phyloP scores from a whole-genome alignment of 2,113 vertebrate genomes.

The human (Homo sapiens) region GRCh38 chr3:195743501-195744000 shows the following conservation, averaged over 20 bases:
- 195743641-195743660: background rate
- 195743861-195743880: background rate
- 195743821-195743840: background rate
- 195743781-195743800: background rate
- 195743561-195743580: background rate
- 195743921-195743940: background rate
- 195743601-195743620: background rate
- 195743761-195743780: background rate
- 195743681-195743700: too few species aligned
- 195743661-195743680: background rate
- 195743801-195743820: background rate
- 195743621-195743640: background rate
- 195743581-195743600: background rate
- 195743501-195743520: background rate
- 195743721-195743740: background rate
- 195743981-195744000: background rate
- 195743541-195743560: background rate
- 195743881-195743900: background rate
- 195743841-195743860: background rate
- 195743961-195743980: background rate
- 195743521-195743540: background rate
- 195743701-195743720: background rate
- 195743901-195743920: background rate
- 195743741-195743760: background rate
- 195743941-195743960: background rate